Conservation (phyloP, 2,113 vertebrate species). For the Mormyrus iriodes region DNA sequence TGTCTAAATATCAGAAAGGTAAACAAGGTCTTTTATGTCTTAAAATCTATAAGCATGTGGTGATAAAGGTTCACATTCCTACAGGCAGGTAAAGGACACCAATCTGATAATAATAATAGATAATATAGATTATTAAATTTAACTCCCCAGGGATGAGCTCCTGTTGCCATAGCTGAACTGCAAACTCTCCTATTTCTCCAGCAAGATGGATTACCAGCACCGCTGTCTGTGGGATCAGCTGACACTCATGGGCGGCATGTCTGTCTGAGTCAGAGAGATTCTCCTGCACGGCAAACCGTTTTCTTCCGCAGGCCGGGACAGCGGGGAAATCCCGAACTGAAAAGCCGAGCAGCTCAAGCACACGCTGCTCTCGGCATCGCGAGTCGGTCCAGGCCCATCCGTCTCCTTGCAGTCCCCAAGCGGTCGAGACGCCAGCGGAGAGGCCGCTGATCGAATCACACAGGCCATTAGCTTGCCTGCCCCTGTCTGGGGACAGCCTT, state of each 20-base stretch:
- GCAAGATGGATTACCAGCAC: neutral
- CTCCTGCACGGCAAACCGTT: neutral
- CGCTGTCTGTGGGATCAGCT: neutral
- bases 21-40: neutral
- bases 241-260: neutral
- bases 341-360: neutral
- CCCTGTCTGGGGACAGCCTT: neutral
- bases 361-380: neutral
- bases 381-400: neutral
- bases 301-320: neutral
- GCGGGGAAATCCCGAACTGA: neutral
- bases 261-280: neutral
- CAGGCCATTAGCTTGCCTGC: neutral
- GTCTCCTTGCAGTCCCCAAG: neutral
- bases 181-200: neutral
- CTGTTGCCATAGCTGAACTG: neutral
- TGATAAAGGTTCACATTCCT: neutral
- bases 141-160: neutral
- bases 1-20: neutral
- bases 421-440: neutral
- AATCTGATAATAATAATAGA: neutral
- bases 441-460: conserved; percentile 6
- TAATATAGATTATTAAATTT: neutral
- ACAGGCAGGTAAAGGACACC: neutral
- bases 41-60: neutral